Base-by-base conservation (phyloP, 2,113 vertebrate species). In the Sceloporus tristichus region DNA sequence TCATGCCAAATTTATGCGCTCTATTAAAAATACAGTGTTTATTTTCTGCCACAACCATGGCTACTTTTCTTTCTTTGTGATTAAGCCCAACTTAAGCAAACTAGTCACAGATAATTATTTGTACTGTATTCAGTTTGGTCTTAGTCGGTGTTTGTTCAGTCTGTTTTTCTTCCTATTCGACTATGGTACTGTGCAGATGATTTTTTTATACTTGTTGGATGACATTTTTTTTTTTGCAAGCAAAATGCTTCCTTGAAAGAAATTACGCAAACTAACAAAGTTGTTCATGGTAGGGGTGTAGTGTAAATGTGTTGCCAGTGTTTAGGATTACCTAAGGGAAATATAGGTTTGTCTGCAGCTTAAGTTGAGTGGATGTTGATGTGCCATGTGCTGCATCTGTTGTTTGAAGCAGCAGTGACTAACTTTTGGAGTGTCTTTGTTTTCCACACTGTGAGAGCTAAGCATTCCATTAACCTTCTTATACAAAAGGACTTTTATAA, bases 401-500 rank as follows among this genome's bases (percentile, higher is more conserved):
- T 87, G 87, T 93, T 87, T 93, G 54, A 0, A 93, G 87, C 94
- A 96, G 93, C 92, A 91, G 93, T 95, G 95, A 94, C 95, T 96
- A 97, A 97, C 96, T 93, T 94, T 94, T 94, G 91, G 92, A 94
- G 93, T 88, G 94, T 92, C 90, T 92, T 85, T 40, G 79, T 91
- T 73, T 93, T 94, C 59, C 94, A 96, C 93, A 93, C 91, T 95
- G 77, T 95, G 95, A 95, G 91, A 94, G 92, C 95, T 96, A 93
- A 96, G 84, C 96, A 96, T 94, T 97, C 97, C 97, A 93, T 96
- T 96, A 96, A 97, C 91, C 95, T 95, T 96, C 94, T 95, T 95
- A 95, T 95, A 92, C 84, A 73, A 91, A 96, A 96, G 93, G 92
- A 96, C 90, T 96, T 96, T 97, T 97, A 94, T 97, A 97, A 97